phyloP scores from a whole-genome alignment of 2,888 invertebrate genomes.

The Xylophagus ater region DNA sequence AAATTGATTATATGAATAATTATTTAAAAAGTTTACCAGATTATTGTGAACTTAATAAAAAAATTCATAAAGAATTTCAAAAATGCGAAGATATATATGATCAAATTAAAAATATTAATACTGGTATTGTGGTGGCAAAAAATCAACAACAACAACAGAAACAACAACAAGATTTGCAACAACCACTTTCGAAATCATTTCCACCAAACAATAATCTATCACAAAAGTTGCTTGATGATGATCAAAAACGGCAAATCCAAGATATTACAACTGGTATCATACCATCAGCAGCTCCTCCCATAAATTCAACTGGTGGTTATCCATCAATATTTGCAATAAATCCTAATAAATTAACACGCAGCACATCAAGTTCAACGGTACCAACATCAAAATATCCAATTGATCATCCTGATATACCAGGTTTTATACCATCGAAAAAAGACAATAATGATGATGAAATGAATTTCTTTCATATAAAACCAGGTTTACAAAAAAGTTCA shows the following conservation, averaged over 20 bases:
- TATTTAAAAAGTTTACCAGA: conserved; percentile 40
- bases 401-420: conserved; percentile 17
- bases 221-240: too few relatives aligned
- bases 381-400: conserved; percentile 19
- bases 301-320: conserved; percentile 20
- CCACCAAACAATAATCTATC: background rate
- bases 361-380: conserved; percentile 36
- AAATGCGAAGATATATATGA: conserved; percentile 39
- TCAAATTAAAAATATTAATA: conserved; percentile 27
- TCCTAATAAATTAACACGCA: conserved; percentile 31
- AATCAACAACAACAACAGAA: conserved; percentile 23
- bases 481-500: conserved; percentile 20
- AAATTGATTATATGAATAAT: conserved; percentile 41
- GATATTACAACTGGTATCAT: background rate
- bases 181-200: background rate
- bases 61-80: conserved; percentile 37
- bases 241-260: too few relatives aligned
- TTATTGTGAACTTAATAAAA: conserved; percentile 37
- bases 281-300: background rate
- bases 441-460: background rate
- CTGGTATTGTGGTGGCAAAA: conserved; percentile 13
- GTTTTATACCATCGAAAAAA: conserved; percentile 16
- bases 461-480: background rate
- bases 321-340: conserved; percentile 31
- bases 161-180: conserved; percentile 3